These are phyloP conservation scores for Odontocolon sp. DNA, from an alignment of 2,888 invertebrate genomes.

Conservation along the genomic window DNA sequence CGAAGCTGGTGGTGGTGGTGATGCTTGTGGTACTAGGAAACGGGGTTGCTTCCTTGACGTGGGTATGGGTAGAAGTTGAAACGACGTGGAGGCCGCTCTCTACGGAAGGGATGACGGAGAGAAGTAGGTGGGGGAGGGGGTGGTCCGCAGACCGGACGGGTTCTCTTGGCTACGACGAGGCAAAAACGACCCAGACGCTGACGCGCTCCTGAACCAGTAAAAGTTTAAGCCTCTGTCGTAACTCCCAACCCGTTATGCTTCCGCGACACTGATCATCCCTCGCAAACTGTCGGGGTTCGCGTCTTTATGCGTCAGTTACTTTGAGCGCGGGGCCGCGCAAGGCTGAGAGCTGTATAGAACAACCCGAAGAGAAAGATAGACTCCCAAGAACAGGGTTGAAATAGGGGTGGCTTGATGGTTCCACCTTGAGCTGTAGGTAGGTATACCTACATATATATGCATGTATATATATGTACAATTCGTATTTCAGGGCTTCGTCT, in stretches of 20 bases:
- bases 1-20: too few species aligned
- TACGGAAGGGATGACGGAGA: too few species aligned
- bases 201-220: conserved; percentile 73
- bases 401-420: not conserved
- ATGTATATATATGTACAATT: not conserved
- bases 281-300: conserved; percentile 69
- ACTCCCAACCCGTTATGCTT: conserved; percentile 71
- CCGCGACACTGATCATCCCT: conserved; percentile 72
- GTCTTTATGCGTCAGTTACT: conserved; percentile 70
- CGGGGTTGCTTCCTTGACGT: conserved; percentile 41
- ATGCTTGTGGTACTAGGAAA: conserved; percentile 40
- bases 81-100: conserved; percentile 59
- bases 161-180: conserved; percentile 53
- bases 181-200: conserved; percentile 75
- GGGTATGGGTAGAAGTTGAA: conserved; percentile 53
- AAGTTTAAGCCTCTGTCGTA: conserved; percentile 76
- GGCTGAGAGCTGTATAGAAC: conserved; percentile 26
- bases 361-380: not conserved
- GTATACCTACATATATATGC: too few species aligned
- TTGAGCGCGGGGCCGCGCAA: conserved; percentile 37
- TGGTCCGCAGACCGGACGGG: conserved; percentile 23
- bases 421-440: not conserved
- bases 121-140: conserved; percentile 34
- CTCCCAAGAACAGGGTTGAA: not conserved
- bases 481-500: not conserved